Evolutionary conservation across 2,797 vertebrate genomes (phyloP), one percentile per base, ranked within the genome.

Genomic region (Orestias chungarensis): DNA sequence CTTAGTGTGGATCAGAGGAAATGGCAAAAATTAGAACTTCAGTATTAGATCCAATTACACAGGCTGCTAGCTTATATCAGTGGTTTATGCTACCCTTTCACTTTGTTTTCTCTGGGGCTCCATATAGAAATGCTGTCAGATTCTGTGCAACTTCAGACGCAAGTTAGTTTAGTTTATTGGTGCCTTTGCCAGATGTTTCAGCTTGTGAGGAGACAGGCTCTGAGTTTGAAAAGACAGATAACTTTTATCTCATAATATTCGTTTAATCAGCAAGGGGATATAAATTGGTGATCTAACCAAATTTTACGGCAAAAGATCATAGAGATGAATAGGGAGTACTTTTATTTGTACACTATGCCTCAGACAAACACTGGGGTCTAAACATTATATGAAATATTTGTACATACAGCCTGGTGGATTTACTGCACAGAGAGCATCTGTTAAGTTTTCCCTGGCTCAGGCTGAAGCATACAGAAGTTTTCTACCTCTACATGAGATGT

Each of bases 41-140:
- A 71, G 64, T 52, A 15, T 64, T 43, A 64, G 55, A 75, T 76
- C 52, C 69, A 70, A 54, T 64, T 11, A 50, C 52, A 47, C 43
- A 42, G 49, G 18, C 66, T 64, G 38, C 73, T 17, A 49, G 12
- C 67, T 70, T 50, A 81, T 71, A 57, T 70, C 71, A 42, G 25
- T 61, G 42, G 74, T 73, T 62, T 62, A 43, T 9, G 61, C 69
- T 77, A 62, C 83, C 85, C 42, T 25, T 76, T 75, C 50, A 33
- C 0, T 23, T 7, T 1, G 31, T 23, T 50, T 68, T 66, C 55
- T 82, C 70, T 68, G 42, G 73, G 69, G 61, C 73, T 76, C 10
- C 33, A 61, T n/a, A 68, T 17, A 11, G 4, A 75, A 75, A 50
- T 14, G 33, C 62, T 71, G 85, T 84, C 66, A 80, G 70, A 80